These are phyloP conservation scores for Geopemphigus sp. DNA, from an alignment of 1,140 invertebrate genomes.

Conservation along the genomic window DNA sequence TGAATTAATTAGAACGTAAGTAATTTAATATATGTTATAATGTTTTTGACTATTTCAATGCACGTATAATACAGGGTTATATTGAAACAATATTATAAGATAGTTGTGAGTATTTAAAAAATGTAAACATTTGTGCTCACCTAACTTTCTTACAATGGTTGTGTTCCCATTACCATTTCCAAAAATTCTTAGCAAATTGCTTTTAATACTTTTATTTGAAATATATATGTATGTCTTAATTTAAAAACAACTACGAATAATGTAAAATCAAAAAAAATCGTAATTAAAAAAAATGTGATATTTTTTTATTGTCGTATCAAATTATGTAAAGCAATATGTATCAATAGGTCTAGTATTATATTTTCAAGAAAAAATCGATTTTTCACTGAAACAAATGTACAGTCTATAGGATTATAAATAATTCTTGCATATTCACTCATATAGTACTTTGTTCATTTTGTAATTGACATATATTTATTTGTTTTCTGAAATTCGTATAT, in stretches of 20 bases:
- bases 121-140: too few species aligned
- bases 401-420: background rate
- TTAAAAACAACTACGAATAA: too few species aligned
- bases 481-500: background rate
- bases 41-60: too few species aligned
- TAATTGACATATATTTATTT: background rate
- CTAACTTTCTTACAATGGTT: too few species aligned
- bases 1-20: background rate
- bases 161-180: too few species aligned
- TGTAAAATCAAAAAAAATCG: too few species aligned
- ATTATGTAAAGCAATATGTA: background rate
- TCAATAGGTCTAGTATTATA: background rate
- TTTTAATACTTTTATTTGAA: too few species aligned
- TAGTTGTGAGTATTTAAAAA: too few species aligned
- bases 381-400: background rate
- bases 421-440: background rate
- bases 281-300: background rate
- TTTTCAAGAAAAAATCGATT: background rate
- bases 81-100: too few species aligned
- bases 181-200: too few species aligned
- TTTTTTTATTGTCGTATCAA: slow-evolving; percentile 1
- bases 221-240: too few species aligned
- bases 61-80: too few species aligned
- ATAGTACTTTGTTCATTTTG: background rate
- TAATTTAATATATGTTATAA: background rate